Evolutionary conservation across 2,888 invertebrate species (phyloP), one percentile per base, ranked within the genome.

Genomic region (Parnassius glacialis): DNA sequence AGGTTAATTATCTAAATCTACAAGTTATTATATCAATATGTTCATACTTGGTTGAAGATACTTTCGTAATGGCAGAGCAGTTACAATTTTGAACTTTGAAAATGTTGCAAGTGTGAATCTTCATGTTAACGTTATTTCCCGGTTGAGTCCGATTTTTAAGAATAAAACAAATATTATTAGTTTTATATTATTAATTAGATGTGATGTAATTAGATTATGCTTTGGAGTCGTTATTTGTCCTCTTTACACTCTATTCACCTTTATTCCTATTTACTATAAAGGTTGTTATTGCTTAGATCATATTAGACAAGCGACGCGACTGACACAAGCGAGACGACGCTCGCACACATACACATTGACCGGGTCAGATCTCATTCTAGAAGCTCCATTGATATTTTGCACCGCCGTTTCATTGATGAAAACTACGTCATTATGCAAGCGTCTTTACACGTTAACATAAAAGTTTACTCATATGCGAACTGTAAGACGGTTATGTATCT

Each of bases 311-410:
- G 63, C 57, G 50, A 51, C 43, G 16, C 45, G 55, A 68, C 66
- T 51, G 64, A 70, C 74, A 80, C 80, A 73, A 61, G 64, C 72
- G 69, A 70, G 64, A 52, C 65, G 58, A 66, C 65, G 66, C 64
- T 65, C 76, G 75, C 85, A 80, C 87, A 86, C 87, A 80, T 63
- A 62, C 74, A 69, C 76, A 61, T 44, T 84, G 87, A 86, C 86
- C 87, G 80, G 87, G 85, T 86, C 87, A 84, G 72, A 75, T 71
- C 81, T 78, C 87, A 83, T 86, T 85, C 85, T 87, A 83, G 81
- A 80, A 81, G 79, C 80, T 82, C 83, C 89, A 90, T 89, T 90
- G 89, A 89, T 87, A 84, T 87, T 88, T 85, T 76, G 84, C 84
- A 79, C 78, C 81, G 85, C 81, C 75, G 76, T 79, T 84, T 80